phyloP scores from a whole-genome alignment of 2,888 invertebrate genomes.

The Julus scandinavius region DNA sequence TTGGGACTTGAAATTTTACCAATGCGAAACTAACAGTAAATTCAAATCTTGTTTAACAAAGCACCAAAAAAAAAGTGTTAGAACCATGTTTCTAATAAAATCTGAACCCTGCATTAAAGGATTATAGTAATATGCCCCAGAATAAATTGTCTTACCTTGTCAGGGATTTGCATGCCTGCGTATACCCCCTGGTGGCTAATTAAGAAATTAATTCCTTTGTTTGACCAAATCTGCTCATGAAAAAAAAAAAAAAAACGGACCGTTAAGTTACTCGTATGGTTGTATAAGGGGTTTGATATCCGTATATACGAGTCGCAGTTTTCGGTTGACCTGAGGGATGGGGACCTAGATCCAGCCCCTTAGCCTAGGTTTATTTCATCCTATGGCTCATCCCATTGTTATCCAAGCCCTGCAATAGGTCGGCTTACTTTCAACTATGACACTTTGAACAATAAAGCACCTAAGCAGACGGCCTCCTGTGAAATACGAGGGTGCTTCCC shows the following conservation, averaged over 20 bases:
- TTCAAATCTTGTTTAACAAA: too few species aligned
- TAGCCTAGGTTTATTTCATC: conserved; percentile 28
- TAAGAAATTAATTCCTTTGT: neutral
- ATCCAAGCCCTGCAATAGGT: conserved; percentile 46
- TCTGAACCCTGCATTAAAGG: neutral
- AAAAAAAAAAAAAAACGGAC: neutral
- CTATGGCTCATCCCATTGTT: conserved; percentile 49
- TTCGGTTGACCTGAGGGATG: neutral
- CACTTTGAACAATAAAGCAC: conserved; percentile 41
- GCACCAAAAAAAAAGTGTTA: too few species aligned
- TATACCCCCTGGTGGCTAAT: conserved; percentile 5
- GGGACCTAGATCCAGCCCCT: conserved; percentile 26
- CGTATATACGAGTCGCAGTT: neutral
- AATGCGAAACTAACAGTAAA: neutral
- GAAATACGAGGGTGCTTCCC: conserved; percentile 40
- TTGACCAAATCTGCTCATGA: neutral
- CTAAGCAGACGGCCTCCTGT: conserved; percentile 45
- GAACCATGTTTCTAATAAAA: neutral
- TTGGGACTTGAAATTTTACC: neutral
- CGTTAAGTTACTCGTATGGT: conserved; percentile 5
- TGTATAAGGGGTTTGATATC: neutral
- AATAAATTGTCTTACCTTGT: conserved; percentile 43
- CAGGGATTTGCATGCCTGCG: conserved; percentile 36
- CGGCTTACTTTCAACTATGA: conserved; percentile 48
- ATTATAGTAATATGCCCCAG: neutral